Percentiles rank a stretch among this genome's conserved stretches.
Evolutionary conservation across 2,113 vertebrate species (phyloP).

Genomic region (Oxygymnocypris stewartii): DNA sequence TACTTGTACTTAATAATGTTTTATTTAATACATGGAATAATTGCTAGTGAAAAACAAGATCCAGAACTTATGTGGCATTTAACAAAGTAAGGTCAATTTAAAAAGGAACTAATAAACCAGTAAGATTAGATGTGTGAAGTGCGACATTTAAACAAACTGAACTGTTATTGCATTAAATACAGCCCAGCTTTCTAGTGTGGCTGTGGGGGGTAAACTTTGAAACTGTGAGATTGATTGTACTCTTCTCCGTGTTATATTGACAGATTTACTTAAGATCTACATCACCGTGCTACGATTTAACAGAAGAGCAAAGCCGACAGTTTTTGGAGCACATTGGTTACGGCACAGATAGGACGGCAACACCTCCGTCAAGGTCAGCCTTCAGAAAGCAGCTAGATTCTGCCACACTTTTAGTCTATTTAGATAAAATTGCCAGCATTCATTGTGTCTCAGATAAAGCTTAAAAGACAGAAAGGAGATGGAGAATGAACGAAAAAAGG

Average conservation of each 20-base stretch:
- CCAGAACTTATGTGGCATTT: not conserved
- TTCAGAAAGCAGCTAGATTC: slow-evolving; percentile 69
- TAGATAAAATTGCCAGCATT: slow-evolving; percentile 78
- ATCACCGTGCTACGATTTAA: not conserved
- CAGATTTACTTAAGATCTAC: slow-evolving; percentile 27
- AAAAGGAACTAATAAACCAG: not conserved
- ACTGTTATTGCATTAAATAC: not conserved
- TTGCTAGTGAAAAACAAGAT: not conserved
- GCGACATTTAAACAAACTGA: slow-evolving; percentile 6
- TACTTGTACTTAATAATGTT: not conserved
- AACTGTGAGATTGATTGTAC: slow-evolving; percentile 35
- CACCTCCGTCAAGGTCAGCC: slow-evolving; percentile 76
- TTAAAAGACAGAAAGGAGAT: slow-evolving; percentile 60
- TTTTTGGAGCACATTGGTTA: slow-evolving; percentile 23
- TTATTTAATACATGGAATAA: not conserved
- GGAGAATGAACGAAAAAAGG: slow-evolving; percentile 45
- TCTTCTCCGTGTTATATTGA: slow-evolving; percentile 41
- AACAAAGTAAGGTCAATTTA: slow-evolving; percentile 20
- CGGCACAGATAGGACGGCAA: slow-evolving; percentile 47
- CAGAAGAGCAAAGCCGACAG: slow-evolving; percentile 1
- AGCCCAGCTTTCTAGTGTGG: not conserved
- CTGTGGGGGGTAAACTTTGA: slow-evolving; percentile 21
- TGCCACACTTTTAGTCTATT: slow-evolving; percentile 76
- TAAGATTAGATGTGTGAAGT: not conserved
- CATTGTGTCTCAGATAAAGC: slow-evolving; percentile 78